Conservation (phyloP, 2,113 vertebrate species). For the Pogona vitticeps region DNA sequence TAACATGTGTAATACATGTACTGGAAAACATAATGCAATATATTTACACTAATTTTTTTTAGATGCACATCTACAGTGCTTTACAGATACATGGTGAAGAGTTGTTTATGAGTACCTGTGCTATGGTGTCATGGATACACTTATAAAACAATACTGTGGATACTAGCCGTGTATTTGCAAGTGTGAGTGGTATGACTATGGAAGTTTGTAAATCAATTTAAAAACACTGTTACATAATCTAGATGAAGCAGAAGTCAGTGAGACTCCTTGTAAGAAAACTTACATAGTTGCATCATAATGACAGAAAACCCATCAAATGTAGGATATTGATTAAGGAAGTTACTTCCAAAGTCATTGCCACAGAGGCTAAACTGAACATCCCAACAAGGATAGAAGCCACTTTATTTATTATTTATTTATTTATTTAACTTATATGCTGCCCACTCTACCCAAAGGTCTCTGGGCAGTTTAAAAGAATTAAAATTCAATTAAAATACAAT, state of each 20-base stretch:
- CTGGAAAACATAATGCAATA: background rate
- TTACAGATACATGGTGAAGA: too few species aligned
- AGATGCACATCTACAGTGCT: background rate
- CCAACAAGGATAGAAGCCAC: background rate
- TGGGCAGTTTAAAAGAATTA: too few species aligned
- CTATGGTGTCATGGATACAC: too few species aligned
- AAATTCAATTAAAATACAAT: too few species aligned
- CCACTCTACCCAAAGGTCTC: too few species aligned
- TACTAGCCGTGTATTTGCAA: background rate
- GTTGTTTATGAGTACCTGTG: background rate
- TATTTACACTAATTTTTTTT: background rate
- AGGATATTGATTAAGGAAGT: background rate
- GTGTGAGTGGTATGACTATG: background rate
- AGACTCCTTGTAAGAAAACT: background rate
- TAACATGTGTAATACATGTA: background rate
- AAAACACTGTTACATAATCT: background rate
- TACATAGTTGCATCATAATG: background rate
- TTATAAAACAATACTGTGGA: too few species aligned
- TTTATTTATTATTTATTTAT: too few species aligned
- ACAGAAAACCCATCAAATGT: background rate
- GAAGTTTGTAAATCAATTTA: background rate
- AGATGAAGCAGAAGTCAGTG: background rate
- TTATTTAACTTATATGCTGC: too few species aligned
- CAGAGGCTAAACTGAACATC: background rate
- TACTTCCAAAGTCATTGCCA: background rate